Evolutionary conservation across 2,888 invertebrate species (phyloP), one percentile per base, ranked within the genome.

Genomic region (Diplazon laetatorius): DNA sequence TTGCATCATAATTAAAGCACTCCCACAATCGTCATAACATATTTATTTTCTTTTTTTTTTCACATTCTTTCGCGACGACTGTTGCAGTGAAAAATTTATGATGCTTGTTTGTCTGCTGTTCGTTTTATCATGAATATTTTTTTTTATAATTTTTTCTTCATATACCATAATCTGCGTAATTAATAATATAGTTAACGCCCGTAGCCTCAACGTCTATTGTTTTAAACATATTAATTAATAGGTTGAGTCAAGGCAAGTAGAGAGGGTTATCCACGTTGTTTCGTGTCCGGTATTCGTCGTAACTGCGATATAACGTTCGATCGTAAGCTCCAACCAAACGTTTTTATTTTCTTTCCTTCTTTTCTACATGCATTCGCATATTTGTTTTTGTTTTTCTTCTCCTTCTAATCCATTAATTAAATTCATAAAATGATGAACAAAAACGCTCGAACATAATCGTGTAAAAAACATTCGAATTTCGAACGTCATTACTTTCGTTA

Each of bases 171-270:
- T 71, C 18, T 55, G 63, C 63, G 42, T 68, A 42, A 62, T 22
- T 55, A 44, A 39, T 55, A 55, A 68, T 69, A 74, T 70, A 62
- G 46, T 63, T 46, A 76, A 73, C 63, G 65, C 46, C n/a, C 68
- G 30, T 80, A 57, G 80, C 79, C 81, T 60, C 72, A 80, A 81
- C 73, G 46, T 73, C 81, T 77, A 80, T 82, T 75, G 46, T 68
- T 65, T 79, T 82, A 74, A 84, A 84, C 82, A 82, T 84, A 82
- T 82, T 81, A 78, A 80, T 82, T 35, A 80, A 74, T 82, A 84
- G 82, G 81, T 76, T 75, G 42, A 76, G 81, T 83, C 80, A 79
- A 83, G 84, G 83, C 83, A 79, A 74, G 62, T 76, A 68, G 42
- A 74, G 76, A 70, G 65, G 60, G 30, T 30, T 30, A 30, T 5